These are phyloP conservation scores for Apteryx mantelli DNA, from an alignment of 2,113 vertebrate genomes.

Conservation along the genomic window DNA sequence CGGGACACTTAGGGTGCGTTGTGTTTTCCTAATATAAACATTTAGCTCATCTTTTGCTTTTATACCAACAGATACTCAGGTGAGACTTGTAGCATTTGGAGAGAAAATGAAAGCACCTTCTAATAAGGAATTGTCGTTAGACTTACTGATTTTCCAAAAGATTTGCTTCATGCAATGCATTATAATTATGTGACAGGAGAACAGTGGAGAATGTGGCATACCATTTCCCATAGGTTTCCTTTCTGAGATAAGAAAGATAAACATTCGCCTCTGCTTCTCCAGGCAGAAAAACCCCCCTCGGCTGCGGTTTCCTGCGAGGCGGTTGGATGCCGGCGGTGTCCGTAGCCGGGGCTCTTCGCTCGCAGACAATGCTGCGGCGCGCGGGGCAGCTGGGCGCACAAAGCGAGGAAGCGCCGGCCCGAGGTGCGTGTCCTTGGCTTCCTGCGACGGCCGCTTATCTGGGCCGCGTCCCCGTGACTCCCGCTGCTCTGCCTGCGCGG, in stretches of 20 bases:
- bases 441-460: slow-evolving; percentile 42
- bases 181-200: slow-evolving; percentile 76
- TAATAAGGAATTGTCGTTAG: background rate
- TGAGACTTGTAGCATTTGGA: background rate
- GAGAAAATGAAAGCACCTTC: slow-evolving; percentile 32
- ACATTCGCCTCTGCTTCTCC: slow-evolving; percentile 43
- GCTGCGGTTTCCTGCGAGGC: slow-evolving; percentile 60
- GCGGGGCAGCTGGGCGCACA: slow-evolving; percentile 54
- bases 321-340: slow-evolving; percentile 18
- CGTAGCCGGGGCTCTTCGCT: slow-evolving; percentile 21
- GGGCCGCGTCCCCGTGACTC: slow-evolving; percentile 17
- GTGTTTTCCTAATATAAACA: slow-evolving; percentile 60
- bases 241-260: slow-evolving; percentile 78
- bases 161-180: slow-evolving; percentile 58
- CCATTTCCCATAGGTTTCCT: slow-evolving; percentile 82
- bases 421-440: slow-evolving; percentile 36
- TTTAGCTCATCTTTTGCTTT: slow-evolving; percentile 67
- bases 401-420: slow-evolving; percentile 75
- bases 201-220: slow-evolving; percentile 62
- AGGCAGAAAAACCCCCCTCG: background rate
- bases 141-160: background rate
- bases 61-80: background rate
- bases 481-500: slow-evolving; percentile 37
- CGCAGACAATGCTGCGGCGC: slow-evolving; percentile 63
- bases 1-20: slow-evolving; percentile 46